A percentile compares a stretch with the other conserved stretches of the same genome.
These are phyloP conservation scores for Phoebastria nigripes DNA, from an alignment of 2,797 vertebrate genomes.

Conservation along the genomic window DNA sequence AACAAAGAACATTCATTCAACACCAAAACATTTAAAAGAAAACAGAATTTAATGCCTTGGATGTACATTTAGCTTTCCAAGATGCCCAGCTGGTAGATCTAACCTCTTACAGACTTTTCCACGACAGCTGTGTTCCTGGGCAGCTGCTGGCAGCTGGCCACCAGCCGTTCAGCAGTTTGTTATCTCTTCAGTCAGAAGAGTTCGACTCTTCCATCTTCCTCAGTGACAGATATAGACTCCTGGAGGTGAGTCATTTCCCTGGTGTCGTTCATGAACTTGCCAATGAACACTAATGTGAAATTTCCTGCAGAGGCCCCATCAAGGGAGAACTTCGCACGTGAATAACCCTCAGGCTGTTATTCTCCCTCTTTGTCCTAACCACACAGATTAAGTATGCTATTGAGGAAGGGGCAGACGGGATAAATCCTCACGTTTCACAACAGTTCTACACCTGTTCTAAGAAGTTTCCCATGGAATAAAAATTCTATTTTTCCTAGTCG, in stretches of 20 bases:
- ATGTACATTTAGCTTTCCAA: neutral
- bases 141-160: neutral
- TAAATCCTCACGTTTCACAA: neutral
- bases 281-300: neutral
- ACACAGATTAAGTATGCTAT: accelerated
- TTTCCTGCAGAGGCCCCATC: neutral
- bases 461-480: neutral
- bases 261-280: neutral
- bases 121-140: neutral
- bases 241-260: neutral
- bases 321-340: accelerated
- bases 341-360: neutral
- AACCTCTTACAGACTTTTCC: neutral
- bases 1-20: neutral
- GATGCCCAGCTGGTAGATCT: neutral
- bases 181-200: neutral
- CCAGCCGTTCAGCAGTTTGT: neutral
- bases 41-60: neutral
- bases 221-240: conserved; percentile 12
- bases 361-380: neutral
- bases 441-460: neutral
- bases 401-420: neutral
- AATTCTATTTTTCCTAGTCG: neutral
- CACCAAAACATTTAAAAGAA: neutral
- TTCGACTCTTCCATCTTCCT: neutral